Base-by-base conservation (phyloP, 2,113 vertebrate species). In the Mionectes macconnelli region DNA sequence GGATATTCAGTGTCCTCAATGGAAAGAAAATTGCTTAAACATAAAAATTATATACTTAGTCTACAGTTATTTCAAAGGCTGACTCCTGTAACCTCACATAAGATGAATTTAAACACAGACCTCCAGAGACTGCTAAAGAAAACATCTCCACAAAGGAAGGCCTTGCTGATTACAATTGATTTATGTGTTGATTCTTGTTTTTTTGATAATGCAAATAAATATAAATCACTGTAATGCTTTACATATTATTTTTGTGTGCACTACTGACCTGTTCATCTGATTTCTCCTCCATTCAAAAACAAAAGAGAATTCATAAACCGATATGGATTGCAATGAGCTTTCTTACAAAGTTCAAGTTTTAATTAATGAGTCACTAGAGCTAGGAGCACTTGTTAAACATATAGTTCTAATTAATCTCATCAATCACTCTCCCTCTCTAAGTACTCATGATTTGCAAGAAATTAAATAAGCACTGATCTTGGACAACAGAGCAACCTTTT, bases 371-470 rank as follows among this genome's bases (percentile, higher is more conserved):
- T 67, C 39, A 88, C 42, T 68, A 70, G 42, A 83, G 45, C 30
- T 60, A 77, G 50, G 16, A 92, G 19, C 33, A 83, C 74, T 90
- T 90, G 75, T 87, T 93, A 96, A 96, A 92, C 75, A 70, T 77
- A 75, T 12, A 90, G 35, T 18, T 80, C 44, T 78, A 93, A 95
- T 96, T 90, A 94, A 93, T 84, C 52, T 22, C 40, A 81, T 95
- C 85, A 94, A 77, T 87, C 82, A 91, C 19, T 67, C 8, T 72
- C 22, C 10, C 24, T 72, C 59, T 78, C 78, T 68, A 90, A 55
- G 31, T 67, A 94, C 10, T 67, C 8, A 2, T 24, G 40, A 86
- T 60, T 57, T 70, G 44, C 67, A 94, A 85, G 42, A 88, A 62
- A 66, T 87, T 45, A 87, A 69, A 73, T 7, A 10, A 79, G 19